Evolutionary conservation across 2,113 vertebrate species (phyloP).

Genomic region (Tachysurus vachellii): DNA sequence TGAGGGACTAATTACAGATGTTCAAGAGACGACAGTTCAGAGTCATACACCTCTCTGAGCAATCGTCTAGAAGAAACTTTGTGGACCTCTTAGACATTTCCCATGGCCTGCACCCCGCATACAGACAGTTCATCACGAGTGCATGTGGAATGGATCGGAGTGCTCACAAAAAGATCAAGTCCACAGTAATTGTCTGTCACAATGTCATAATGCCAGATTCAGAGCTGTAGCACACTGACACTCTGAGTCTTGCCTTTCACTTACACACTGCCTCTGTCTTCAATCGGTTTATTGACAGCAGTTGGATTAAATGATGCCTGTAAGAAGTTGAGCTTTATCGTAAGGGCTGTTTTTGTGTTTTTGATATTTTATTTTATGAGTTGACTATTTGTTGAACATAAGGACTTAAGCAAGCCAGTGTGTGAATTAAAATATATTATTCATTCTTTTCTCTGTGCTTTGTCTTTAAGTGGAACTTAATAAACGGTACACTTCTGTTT

Average conservation of each 20-base stretch:
- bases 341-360: neutral
- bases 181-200: constrained; percentile 39
- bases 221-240: constrained; percentile 19
- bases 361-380: neutral
- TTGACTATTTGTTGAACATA: neutral
- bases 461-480: neutral
- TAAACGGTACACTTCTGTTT: neutral
- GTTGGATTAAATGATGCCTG: constrained; percentile 14
- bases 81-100: constrained; percentile 8
- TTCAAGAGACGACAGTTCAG: constrained; percentile 31
- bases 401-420: neutral
- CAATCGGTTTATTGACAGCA: neutral
- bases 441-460: neutral
- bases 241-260: neutral
- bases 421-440: neutral
- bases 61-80: neutral
- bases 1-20: constrained; percentile 19
- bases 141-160: constrained; percentile 27
- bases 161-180: constrained; percentile 7
- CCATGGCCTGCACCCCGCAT: neutral
- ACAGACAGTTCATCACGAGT: constrained; percentile 19
- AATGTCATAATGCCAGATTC: constrained; percentile 31
- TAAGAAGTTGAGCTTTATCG: constrained; percentile 1
- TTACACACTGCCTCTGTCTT: constrained; percentile 31
- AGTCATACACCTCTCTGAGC: constrained; percentile 36